Evolutionary conservation across 2,113 vertebrate species (phyloP), one percentile per base, ranked within the genome.

Genomic region (Chionis minor): DNA sequence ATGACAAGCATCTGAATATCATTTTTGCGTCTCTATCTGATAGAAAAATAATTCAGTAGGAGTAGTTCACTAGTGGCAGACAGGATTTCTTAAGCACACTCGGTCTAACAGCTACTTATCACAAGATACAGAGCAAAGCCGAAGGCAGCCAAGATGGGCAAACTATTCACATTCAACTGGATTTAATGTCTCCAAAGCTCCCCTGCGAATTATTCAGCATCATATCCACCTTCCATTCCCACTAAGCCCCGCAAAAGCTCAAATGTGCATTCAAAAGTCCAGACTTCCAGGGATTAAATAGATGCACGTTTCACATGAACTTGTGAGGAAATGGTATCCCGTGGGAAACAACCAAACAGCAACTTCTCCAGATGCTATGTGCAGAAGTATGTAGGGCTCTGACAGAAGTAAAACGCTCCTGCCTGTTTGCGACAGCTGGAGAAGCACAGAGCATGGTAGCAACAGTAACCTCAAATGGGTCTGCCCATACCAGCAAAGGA

Each of bases 381-480:
- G 59, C 44, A 81, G 66, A 61, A 63, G 38, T 20, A 72, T 2
- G 20, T 4, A 81, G n/a, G 51, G 33, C n/a, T 73, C 27, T 42
- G 33, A 35, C 8, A 35, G 38, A 59, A 58, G 14, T 12, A 55
- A 28, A 70, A 47, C 0, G 4, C 11, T 45, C 9, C 51, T 40
- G 35, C 27, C 18, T 55, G 58, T 16, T 20, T 54, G 80, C 2
- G 1, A 18, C 38, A 38, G 55, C 33, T 0, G 0, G 11, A 54
- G 14, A 45, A 62, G 42, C 47, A 54, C 10, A 38, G 14, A 42
- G 28, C 49, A 40, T 1, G 42, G 56, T 2, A 71, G 58, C 27
- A 86, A 49, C 13, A 35, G 7, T 4, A 80, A 85, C 55, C 67
- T 67, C 80, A 58, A 49, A 59, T 0, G 0, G 22, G 32, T 84